phyloP scores from a whole-genome alignment of 2,113 vertebrate genomes.

The Cavia aperea region DNA sequence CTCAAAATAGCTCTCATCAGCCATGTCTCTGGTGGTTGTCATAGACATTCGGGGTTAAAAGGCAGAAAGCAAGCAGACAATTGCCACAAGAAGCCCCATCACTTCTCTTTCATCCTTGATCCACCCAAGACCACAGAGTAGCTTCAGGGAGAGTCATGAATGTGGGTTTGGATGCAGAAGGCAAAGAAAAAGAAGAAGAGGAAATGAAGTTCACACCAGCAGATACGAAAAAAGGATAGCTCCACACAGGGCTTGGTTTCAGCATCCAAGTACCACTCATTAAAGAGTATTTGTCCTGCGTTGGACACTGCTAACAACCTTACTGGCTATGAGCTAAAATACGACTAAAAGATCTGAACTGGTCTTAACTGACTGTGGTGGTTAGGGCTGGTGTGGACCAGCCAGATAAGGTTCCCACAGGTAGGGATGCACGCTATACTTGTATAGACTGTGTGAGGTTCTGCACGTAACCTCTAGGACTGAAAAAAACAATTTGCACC shows the following conservation, averaged over 20 bases:
- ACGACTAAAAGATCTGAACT: background rate
- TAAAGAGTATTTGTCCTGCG: background rate
- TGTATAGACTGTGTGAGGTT: background rate
- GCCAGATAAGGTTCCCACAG: background rate
- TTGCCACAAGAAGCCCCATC: background rate
- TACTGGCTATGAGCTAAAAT: background rate
- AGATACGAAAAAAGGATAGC: background rate
- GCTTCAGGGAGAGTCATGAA: background rate
- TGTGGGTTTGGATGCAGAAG: background rate
- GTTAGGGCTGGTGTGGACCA: background rate
- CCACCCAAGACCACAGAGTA: background rate
- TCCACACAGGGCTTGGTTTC: background rate
- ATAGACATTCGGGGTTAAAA: background rate
- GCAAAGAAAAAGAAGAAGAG: background rate
- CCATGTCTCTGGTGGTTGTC: background rate
- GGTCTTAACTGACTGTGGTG: background rate
- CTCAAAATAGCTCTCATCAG: background rate
- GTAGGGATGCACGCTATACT: background rate
- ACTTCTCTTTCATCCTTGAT: background rate
- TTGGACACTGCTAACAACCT: background rate
- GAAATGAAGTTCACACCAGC: background rate
- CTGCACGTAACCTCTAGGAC: background rate
- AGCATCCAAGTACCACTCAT: background rate
- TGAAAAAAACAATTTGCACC: background rate
- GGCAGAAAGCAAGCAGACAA: slow-evolving; percentile 1